Evolutionary conservation across 2,113 vertebrate species (phyloP), one percentile per base, ranked within the genome.

Genomic region (Sialia sialis): DNA sequence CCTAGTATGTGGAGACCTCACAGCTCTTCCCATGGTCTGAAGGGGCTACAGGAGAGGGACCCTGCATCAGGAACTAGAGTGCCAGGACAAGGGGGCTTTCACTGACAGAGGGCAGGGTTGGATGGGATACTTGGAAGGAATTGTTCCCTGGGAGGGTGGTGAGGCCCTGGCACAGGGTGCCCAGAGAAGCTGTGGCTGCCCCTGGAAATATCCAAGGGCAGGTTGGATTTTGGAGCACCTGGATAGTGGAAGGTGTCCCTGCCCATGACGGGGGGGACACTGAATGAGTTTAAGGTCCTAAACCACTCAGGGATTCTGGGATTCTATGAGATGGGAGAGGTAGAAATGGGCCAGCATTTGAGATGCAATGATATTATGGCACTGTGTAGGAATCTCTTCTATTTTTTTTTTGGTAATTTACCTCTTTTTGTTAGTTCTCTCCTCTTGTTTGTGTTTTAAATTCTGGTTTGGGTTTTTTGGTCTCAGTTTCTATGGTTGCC

Each of bases 51-150:
- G 43, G 34, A 41, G 29, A 58, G 16, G 8, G 51, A 41, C 25
- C 4, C 8, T 38, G 11, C 29, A 39, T 0, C 12, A 39, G 23
- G 14, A 46, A n/a, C 49, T 74, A n/a, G 17, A 48, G 69, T 0
- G 34, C 0, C 49, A 48, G 30, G 23, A 48, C 12, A 10, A 1
- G 4, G 51, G 41, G 26, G 27, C 64, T 39, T 64, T 29, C 0
- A 46, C 0, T 73, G 58, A 1, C 34, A 59, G 9, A 27, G 12
- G 11, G 5, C 12, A 62, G 38, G 19, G 4, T 0, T 19, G 2
- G 58, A 20, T 55, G 27, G 49, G 49, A 48, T 29, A 4, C 11
- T 20, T 34, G 29, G 69, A 0, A 75, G 70, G 16, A 75, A 85
- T 75, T 41, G 11, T 49, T 58, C 30, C 34, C 60, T 75, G 70